Evolutionary conservation across 2,113 vertebrate species (phyloP).

Genomic region (Atlantisia rogersi): DNA sequence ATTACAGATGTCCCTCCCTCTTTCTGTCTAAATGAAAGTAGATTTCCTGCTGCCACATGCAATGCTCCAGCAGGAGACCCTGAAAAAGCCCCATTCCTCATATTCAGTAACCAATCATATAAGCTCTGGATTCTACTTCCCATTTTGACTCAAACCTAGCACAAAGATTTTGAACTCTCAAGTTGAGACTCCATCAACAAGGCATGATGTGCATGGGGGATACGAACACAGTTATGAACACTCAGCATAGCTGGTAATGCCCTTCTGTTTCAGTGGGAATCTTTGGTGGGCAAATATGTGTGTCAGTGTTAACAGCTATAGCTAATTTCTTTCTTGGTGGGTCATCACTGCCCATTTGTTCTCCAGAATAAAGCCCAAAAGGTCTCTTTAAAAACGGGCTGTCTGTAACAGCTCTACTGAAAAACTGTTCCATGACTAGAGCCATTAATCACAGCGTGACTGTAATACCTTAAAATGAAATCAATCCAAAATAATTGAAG

Average conservation of each 20-base stretch:
- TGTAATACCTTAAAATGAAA: conserved; percentile 15
- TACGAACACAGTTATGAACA: neutral
- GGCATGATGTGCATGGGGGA: neutral
- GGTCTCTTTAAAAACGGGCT: neutral
- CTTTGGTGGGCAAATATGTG: neutral
- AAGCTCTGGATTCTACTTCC: neutral
- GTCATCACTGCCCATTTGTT: neutral
- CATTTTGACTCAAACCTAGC: neutral
- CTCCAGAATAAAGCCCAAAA: neutral
- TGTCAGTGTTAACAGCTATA: neutral
- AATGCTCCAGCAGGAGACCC: neutral
- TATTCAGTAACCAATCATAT: neutral
- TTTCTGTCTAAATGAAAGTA: neutral
- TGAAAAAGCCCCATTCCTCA: neutral
- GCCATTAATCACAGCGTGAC: conserved; percentile 24
- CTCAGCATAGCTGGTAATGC: neutral
- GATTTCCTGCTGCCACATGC: neutral
- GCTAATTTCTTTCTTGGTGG: neutral
- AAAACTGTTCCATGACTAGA: neutral
- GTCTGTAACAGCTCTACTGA: neutral
- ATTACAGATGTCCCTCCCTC: neutral
- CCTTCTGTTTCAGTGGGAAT: neutral
- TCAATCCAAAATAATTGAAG: conserved; percentile 44
- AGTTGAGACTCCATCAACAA: neutral
- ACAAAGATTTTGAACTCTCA: neutral